Base-by-base conservation (phyloP, 2,797 vertebrate species). In the Melanogrammus aeglefinus region DNA sequence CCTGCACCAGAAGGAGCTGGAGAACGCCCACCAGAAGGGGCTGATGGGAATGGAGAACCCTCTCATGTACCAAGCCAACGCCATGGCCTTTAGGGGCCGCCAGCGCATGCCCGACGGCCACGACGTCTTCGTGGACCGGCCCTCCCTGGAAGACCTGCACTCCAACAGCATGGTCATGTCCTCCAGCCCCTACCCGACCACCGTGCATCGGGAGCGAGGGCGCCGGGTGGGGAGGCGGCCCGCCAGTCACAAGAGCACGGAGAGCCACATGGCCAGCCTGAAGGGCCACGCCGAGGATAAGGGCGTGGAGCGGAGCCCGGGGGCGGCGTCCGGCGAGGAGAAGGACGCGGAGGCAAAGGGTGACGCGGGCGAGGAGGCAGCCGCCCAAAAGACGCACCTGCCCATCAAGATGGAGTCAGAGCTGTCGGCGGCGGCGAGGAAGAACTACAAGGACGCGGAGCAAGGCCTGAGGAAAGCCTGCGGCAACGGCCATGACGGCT, bases 1-100 rank as follows among this genome's bases (percentile, higher is more conserved):
- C 88, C 94, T 97, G 84, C 97, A 99, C 84, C 97, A 98, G 88
- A 97, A 97, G 83, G 97, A 96, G 85, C 91, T 97, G 86, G 97
- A 98, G 86, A 97, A 96, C 41, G 93, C 95, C 41, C 97, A 97
- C 74, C 94, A 96, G 79, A 96, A 96, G 89, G 95, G 96, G 18
- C 92, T 96, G 0, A 87, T 95, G 79, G 93, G 95, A 66, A 92
- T 97, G 1, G 96, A 96, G 29, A 90, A 93, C 12, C 94, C 95
- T 6, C 93, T 96, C 88, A 89, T 96, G 16, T 98, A 95, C 85
- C 90, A 95, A 10, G 84, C 94, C 12, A 95, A 93, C 82, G 90
- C 92, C 72, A 88, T 95, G 79, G 84, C 95, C 18, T 95, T 96
- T 87, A 95, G 95, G 9, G 92, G 95, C 38, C 63, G 96, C 35